Evolutionary conservation across 2,797 vertebrate genomes (phyloP).

Genomic region (Glossophaga mutica): DNA sequence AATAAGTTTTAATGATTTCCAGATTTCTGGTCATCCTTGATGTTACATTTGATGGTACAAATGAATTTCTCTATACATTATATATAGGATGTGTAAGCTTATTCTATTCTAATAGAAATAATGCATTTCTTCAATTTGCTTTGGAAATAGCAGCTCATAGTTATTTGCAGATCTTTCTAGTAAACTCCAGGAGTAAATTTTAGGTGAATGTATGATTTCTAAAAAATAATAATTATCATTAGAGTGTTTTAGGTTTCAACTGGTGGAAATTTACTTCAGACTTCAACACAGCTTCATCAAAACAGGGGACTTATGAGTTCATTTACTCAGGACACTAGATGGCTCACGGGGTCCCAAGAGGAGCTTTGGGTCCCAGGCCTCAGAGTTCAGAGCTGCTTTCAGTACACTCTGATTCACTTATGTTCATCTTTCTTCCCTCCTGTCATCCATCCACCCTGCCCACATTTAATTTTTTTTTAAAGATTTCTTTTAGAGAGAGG

Average conservation of each 20-base stretch:
- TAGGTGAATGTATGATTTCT: background rate
- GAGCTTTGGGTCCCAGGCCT: background rate
- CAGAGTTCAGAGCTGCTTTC: background rate
- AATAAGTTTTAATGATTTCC: background rate
- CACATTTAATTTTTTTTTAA: background rate
- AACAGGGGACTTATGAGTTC: background rate
- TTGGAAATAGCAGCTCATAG: background rate
- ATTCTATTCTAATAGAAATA: slow-evolving; percentile 13
- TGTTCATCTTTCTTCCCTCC: background rate
- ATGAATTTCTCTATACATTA: background rate
- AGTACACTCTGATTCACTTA: background rate
- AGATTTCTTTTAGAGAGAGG: too few species aligned
- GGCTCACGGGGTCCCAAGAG: background rate
- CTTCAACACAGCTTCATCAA: slow-evolving; percentile 3
- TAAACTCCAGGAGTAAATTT: background rate
- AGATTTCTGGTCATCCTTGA: background rate
- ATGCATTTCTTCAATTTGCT: background rate
- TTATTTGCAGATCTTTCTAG: slow-evolving; percentile 28
- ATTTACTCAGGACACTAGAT: background rate
- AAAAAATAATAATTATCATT: background rate
- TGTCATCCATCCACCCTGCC: background rate
- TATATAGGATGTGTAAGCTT: background rate
- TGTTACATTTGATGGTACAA: background rate
- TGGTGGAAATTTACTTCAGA: background rate
- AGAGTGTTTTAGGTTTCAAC: background rate